A percentile compares a stretch with the other conserved stretches of the same genome.
Evolutionary conservation across 1,140 invertebrate genomes (phyloP).

Genomic region (Lepidurus apus): DNA sequence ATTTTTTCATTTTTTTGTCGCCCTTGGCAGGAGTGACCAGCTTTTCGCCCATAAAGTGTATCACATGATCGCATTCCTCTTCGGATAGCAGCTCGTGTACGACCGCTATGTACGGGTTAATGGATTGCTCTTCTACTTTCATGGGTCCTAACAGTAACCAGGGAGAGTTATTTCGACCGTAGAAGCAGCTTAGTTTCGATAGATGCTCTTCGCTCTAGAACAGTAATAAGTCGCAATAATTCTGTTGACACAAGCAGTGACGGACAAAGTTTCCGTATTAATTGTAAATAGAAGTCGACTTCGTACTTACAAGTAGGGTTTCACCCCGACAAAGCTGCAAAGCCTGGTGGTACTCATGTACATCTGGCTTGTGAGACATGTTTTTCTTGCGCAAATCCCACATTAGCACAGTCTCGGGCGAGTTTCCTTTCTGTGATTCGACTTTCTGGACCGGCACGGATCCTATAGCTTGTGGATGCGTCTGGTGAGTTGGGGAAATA

Average conservation of each 20-base stretch:
- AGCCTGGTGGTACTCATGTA: constrained; percentile 9
- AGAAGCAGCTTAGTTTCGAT: constrained; percentile 23
- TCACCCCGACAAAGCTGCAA: constrained; percentile 2
- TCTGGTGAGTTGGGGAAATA: not conserved
- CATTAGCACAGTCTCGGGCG: not conserved
- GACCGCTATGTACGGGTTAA: constrained; percentile 49
- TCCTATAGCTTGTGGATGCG: not conserved
- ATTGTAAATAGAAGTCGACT: not conserved
- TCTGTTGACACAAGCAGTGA: too few species aligned
- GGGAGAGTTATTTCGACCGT: not conserved
- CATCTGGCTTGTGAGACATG: constrained; percentile 2
- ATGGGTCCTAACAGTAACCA: constrained; percentile 44
- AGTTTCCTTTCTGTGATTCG: not conserved
- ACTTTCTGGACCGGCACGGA: not conserved
- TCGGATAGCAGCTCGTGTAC: constrained; percentile 51
- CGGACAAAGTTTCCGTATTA: too few species aligned
- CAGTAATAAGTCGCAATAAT: not conserved
- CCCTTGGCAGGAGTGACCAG: constrained; percentile 8
- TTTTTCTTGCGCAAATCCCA: constrained; percentile 17
- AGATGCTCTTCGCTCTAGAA: not conserved
- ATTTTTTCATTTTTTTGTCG: constrained; percentile 10
- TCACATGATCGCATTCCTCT: constrained; percentile 43
- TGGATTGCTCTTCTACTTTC: constrained; percentile 49
- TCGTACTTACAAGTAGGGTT: not conserved
- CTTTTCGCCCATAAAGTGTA: not conserved